These are phyloP conservation scores for Dasyprocta punctata DNA, from an alignment of 2,113 vertebrate genomes.

Conservation along the genomic window DNA sequence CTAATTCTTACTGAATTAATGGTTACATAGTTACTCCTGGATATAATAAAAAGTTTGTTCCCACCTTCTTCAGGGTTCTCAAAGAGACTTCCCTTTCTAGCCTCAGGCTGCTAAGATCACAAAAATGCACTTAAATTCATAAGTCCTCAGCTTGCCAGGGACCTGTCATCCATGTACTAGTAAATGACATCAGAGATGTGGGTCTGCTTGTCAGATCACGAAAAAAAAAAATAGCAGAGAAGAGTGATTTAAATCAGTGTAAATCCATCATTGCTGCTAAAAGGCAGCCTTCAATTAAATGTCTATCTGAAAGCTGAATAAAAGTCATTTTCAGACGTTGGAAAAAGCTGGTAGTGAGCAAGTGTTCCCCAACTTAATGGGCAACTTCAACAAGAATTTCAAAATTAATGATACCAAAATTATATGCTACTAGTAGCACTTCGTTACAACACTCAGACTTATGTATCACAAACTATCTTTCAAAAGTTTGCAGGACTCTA, in stretches of 20 bases:
- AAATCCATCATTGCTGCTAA: not conserved
- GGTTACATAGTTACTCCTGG: not conserved
- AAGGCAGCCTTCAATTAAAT: slow-evolving; percentile 13
- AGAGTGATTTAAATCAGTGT: not conserved
- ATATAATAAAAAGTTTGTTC: not conserved
- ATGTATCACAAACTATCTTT: not conserved
- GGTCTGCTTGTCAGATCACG: not conserved
- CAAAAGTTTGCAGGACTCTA: not conserved
- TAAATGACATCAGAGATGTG: not conserved
- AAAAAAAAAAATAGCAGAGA: not conserved
- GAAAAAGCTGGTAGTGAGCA: not conserved
- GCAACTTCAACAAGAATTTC: slow-evolving; percentile 51
- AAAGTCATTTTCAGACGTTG: slow-evolving; percentile 7
- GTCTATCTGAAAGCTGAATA: not conserved
- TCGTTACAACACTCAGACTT: not conserved
- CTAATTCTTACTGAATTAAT: not conserved
- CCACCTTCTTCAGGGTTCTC: not conserved
- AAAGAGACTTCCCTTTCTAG: not conserved
- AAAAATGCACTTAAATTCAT: not conserved
- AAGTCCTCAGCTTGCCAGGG: not conserved
- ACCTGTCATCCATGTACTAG: not conserved
- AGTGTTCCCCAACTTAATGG: slow-evolving; percentile 14
- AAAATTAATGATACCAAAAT: slow-evolving; percentile 50
- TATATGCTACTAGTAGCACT: not conserved
- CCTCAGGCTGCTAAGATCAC: not conserved